Conservation (phyloP, 1,140 invertebrate species). For the Microplitis demolitor region DNA sequence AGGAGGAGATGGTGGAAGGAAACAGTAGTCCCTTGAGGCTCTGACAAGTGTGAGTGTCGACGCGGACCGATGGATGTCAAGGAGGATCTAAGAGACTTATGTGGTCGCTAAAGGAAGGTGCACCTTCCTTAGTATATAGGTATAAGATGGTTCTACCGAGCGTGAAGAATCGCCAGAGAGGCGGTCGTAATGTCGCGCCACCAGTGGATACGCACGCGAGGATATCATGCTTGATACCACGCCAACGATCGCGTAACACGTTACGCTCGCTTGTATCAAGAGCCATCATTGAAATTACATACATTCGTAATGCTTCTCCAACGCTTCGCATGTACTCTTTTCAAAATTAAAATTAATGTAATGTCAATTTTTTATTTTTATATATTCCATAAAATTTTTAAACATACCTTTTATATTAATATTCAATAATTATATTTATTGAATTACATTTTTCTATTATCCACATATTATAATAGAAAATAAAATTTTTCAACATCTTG, state of each 20-base stretch:
- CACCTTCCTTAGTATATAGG: not conserved
- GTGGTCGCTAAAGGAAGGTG: constrained; percentile 5
- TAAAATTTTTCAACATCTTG: not conserved
- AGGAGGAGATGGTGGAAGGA: not conserved
- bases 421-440: no score
- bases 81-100: not conserved
- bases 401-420: no score
- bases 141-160: constrained; percentile 16
- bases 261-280: constrained; percentile 4
- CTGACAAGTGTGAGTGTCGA: not conserved
- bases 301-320: constrained; percentile 9
- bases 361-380: not conserved
- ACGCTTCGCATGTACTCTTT: not conserved
- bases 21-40: constrained; percentile 3
- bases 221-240: not conserved
- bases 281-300: constrained; percentile 1
- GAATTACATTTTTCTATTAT: no score
- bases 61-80: not conserved
- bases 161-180: constrained; percentile 14
- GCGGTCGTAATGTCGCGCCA: constrained; percentile 10
- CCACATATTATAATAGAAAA: not conserved
- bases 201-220: constrained; percentile 8
- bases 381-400: not conserved
- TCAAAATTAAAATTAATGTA: not conserved
- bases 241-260: constrained; percentile 9